These are phyloP conservation scores for Balaeniceps rex DNA, from an alignment of 2,113 vertebrate species.

Conservation along the genomic window DNA sequence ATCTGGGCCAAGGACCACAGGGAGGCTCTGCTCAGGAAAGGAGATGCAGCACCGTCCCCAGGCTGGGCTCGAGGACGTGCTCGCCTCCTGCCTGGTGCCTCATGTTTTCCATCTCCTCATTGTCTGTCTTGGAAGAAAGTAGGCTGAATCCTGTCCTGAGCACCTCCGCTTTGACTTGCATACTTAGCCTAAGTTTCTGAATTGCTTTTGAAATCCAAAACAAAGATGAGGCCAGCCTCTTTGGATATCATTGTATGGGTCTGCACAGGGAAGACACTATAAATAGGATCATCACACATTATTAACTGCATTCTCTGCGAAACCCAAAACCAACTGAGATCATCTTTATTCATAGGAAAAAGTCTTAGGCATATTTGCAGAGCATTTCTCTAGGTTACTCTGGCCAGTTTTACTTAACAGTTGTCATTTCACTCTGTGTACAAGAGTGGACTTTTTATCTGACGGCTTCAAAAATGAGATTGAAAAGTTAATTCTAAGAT, in stretches of 20 bases:
- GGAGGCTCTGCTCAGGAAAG: background rate
- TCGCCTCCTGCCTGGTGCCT: background rate
- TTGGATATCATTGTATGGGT: background rate
- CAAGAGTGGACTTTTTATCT: background rate
- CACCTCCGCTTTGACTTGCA: background rate
- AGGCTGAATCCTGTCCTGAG: background rate
- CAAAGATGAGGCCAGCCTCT: background rate
- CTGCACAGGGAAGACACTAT: background rate
- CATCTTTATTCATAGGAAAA: background rate
- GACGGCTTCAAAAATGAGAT: background rate
- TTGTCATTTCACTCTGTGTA: background rate
- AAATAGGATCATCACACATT: background rate
- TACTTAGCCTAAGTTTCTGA: background rate
- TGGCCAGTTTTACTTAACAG: background rate
- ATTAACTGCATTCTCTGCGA: slow-evolving; percentile 18
- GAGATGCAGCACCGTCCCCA: background rate
- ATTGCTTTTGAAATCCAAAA: background rate
- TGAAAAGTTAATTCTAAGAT: background rate
- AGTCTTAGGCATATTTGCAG: background rate
- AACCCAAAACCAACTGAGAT: slow-evolving; percentile 7
- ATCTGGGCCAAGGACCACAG: background rate
- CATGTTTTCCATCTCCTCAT: background rate
- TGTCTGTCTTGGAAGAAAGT: background rate
- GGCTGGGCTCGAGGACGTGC: background rate
- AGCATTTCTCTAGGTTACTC: background rate